Evolutionary conservation across 92 coral and sea anemone genomes (phyloP).

Genomic region (Actinostola sp.): DNA sequence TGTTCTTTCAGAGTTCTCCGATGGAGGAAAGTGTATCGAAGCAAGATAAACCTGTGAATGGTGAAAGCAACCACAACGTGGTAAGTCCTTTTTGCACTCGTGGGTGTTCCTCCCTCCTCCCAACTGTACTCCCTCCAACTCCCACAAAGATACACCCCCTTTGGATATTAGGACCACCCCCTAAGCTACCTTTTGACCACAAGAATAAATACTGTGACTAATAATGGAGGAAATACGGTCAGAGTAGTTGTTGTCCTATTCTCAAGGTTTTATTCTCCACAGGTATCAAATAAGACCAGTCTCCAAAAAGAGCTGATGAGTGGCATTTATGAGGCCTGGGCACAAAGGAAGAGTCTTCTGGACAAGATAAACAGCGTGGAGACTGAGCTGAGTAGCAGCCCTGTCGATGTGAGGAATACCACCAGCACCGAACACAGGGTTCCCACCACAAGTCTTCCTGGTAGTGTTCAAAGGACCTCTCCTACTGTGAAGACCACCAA

Average conservation of each 20-base stretch:
- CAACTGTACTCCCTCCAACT: too few relatives aligned
- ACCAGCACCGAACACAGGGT: not conserved
- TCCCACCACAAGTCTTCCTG: not conserved
- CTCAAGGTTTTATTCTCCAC: not conserved
- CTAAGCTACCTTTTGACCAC: too few relatives aligned
- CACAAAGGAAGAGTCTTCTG: constrained; percentile 69
- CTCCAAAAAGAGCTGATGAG: constrained; percentile 66
- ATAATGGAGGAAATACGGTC: too few relatives aligned
- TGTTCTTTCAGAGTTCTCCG: constrained; percentile 20
- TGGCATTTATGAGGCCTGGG: constrained; percentile 68
- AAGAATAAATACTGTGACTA: too few relatives aligned
- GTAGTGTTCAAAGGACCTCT: not conserved
- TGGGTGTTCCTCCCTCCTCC: too few relatives aligned
- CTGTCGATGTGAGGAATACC: too few relatives aligned
- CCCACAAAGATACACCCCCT: too few relatives aligned
- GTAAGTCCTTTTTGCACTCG: constrained; percentile 34
- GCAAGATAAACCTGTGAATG: constrained; percentile 41
- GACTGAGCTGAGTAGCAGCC: constrained; percentile 61
- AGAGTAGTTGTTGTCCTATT: not conserved
- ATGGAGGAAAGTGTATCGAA: constrained; percentile 10
- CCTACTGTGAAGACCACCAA: not conserved
- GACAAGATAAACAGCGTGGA: constrained; percentile 75
- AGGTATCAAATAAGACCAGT: constrained; percentile 19
- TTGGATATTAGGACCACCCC: too few relatives aligned
- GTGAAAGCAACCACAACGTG: constrained; percentile 35